Evolutionary conservation across 2,888 invertebrate genomes (phyloP).

Genomic region (Sinopyrophorus schimmeli): DNA sequence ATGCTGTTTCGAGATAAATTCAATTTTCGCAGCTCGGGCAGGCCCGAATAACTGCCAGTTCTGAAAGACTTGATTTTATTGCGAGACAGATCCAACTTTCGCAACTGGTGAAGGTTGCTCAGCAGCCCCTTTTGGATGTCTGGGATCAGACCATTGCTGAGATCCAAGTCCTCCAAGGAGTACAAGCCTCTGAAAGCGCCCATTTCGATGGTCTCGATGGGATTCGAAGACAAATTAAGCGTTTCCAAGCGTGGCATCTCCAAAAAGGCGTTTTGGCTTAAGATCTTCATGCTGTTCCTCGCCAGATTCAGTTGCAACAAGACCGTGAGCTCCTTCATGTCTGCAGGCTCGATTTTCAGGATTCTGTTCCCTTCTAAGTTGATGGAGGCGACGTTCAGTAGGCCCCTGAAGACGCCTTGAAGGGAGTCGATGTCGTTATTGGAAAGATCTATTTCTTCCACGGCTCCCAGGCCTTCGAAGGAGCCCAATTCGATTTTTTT

Average conservation of each 20-base stretch:
- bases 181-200: constrained; percentile 44
- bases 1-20: constrained; percentile 46
- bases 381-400: constrained; percentile 40
- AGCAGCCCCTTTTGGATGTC: constrained; percentile 41
- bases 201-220: constrained; percentile 39
- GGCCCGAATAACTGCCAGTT: constrained; percentile 46
- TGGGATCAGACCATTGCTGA: constrained; percentile 44
- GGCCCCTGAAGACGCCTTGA: constrained; percentile 30
- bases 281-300: constrained; percentile 40
- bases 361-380: constrained; percentile 46
- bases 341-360: constrained; percentile 36
- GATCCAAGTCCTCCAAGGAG: constrained; percentile 44
- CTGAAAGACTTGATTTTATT: constrained; percentile 45
- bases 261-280: constrained; percentile 38
- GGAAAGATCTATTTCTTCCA: constrained; percentile 46
- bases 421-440: constrained; percentile 43
- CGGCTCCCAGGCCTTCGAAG: constrained; percentile 44
- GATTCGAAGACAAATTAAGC: constrained; percentile 45
- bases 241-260: constrained; percentile 38
- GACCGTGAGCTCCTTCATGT: constrained; percentile 43
- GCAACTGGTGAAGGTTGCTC: constrained; percentile 41
- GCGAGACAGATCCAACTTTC: constrained; percentile 42
- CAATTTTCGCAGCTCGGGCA: constrained; percentile 47
- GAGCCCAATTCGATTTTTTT: constrained; percentile 41
- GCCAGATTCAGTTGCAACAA: constrained; percentile 43